Percentiles rank a stretch among this genome's conserved stretches.
Conservation (phyloP, 2,113 vertebrate genomes). For the Brachypodius melanocephalos region DNA sequence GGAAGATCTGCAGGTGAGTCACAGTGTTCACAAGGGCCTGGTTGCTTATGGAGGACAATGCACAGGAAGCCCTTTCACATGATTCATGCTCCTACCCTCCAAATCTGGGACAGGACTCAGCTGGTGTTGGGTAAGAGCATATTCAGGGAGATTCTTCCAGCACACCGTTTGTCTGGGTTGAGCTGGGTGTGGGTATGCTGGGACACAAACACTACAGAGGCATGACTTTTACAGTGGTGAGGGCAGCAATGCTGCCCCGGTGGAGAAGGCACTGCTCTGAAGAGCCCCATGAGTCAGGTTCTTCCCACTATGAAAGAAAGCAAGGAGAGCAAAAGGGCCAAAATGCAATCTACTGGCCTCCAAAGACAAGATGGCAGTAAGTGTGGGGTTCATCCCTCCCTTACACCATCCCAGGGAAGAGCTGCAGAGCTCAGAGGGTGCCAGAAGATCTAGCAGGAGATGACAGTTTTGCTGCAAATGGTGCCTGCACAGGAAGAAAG, state of each 20-base stretch:
- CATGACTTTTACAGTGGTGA: not conserved
- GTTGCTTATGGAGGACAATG: not conserved
- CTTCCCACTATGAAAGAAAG: not conserved
- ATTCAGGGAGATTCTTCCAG: not conserved
- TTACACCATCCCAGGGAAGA: not conserved
- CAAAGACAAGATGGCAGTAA: not conserved
- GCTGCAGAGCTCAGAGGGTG: not conserved
- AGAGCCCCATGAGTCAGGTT: not conserved
- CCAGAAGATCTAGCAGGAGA: not conserved
- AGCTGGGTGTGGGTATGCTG: not conserved
- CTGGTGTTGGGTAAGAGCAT: not conserved
- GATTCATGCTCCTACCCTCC: not conserved
- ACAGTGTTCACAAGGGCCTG: not conserved
- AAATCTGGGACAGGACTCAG: not conserved
- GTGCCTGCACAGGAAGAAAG: fast-evolving
- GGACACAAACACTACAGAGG: not conserved
- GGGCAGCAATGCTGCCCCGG: not conserved
- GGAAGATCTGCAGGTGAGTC: not conserved
- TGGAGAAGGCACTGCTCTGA: not conserved
- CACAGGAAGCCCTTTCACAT: not conserved
- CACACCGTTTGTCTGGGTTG: fast-evolving
- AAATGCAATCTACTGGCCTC: not conserved
- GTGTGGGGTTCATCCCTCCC: not conserved
- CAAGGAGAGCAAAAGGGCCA: not conserved
- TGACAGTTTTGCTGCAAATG: not conserved